Evolutionary conservation across 2,113 vertebrate genomes (phyloP).

Genomic region (Dicrurus megarhynchus): DNA sequence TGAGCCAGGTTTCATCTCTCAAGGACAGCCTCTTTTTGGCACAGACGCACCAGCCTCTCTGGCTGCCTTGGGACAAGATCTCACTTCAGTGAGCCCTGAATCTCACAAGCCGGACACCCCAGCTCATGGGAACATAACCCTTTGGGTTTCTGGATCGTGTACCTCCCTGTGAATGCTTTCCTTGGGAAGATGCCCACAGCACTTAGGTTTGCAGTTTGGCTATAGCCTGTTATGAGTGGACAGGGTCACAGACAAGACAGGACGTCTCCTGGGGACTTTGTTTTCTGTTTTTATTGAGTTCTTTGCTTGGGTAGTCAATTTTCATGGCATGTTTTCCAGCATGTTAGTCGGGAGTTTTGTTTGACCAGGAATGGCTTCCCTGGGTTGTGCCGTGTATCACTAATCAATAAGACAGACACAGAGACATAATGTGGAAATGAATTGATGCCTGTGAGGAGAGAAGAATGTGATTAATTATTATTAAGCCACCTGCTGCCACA

Average conservation of each 20-base stretch:
- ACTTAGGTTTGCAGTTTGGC: not conserved
- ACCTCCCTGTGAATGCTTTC: accelerated
- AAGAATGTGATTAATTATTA: slow-evolving; percentile 6
- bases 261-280: not conserved
- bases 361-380: not conserved
- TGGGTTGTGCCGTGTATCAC: not conserved
- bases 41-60: not conserved
- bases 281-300: not conserved
- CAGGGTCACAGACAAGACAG: not conserved
- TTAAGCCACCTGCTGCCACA: not conserved
- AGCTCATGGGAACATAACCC: not conserved
- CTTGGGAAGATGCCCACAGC: not conserved
- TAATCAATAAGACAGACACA: not conserved
- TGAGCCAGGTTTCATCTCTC: not conserved
- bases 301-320: not conserved
- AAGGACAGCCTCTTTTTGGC: not conserved
- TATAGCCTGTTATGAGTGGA: not conserved
- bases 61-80: not conserved
- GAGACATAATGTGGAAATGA: not conserved
- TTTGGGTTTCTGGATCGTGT: not conserved
- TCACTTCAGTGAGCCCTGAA: not conserved
- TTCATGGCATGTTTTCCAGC: not conserved
- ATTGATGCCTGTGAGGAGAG: not conserved
- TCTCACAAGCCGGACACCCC: not conserved
- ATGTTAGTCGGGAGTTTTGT: not conserved